phyloP scores from a whole-genome alignment of 2,888 invertebrate genomes.

The Ophraella communa region DNA sequence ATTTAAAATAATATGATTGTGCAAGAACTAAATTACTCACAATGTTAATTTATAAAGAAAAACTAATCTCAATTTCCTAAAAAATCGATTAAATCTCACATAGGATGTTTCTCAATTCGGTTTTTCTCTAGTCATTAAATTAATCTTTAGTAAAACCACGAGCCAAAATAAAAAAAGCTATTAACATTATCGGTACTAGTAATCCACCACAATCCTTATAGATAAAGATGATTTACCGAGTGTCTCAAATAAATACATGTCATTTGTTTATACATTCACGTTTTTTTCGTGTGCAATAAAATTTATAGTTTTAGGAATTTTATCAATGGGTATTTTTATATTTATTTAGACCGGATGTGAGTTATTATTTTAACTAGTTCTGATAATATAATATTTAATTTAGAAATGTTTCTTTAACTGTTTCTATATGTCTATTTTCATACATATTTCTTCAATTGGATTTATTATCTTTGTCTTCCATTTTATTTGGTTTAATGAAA shows the following conservation, averaged over 20 bases:
- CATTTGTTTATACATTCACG: too few species aligned
- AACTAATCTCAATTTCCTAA: not conserved
- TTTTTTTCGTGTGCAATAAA: not conserved
- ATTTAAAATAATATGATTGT: too few species aligned
- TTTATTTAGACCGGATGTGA: too few species aligned
- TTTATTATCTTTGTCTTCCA: too few species aligned
- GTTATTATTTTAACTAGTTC: too few species aligned
- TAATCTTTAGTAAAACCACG: not conserved
- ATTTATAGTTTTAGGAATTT: not conserved
- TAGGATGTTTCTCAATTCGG: not conserved
- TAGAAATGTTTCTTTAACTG: too few species aligned
- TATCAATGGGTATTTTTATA: too few species aligned
- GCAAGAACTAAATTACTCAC: not conserved
- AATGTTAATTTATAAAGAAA: not conserved
- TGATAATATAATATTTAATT: too few species aligned
- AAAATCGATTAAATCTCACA: not conserved
- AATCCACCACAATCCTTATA: not conserved
- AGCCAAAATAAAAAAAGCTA: not conserved
- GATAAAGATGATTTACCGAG: not conserved
- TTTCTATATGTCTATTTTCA: too few species aligned
- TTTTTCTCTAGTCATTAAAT: not conserved
- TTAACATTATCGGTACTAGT: not conserved
- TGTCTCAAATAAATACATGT: conserved; percentile 1
- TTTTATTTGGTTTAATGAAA: too few species aligned
- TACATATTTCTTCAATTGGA: too few species aligned